These are phyloP conservation scores for Siniperca knerii DNA, from an alignment of 2,113 vertebrate genomes.

Conservation along the genomic window DNA sequence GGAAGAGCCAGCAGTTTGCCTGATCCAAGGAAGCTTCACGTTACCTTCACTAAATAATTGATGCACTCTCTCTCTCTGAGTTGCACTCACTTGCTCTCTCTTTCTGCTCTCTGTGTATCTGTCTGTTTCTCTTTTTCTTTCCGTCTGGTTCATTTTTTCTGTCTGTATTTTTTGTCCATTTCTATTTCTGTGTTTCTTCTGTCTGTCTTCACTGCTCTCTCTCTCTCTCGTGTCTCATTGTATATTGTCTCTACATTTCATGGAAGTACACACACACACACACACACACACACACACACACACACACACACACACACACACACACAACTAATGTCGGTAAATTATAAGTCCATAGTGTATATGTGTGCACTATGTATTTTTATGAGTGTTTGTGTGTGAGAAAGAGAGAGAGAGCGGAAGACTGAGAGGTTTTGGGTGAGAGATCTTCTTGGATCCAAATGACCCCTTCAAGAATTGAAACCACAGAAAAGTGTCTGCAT, in stretches of 20 bases:
- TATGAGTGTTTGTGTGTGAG: background rate
- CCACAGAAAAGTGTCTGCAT: conserved; percentile 45
- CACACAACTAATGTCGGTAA: background rate
- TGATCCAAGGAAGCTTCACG: conserved; percentile 99
- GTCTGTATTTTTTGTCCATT: conserved; percentile 32
- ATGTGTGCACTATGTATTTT: background rate
- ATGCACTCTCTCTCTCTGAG: conserved; percentile 85
- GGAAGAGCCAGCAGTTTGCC: conserved; percentile 95
- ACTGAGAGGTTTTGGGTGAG: conserved; percentile 35
- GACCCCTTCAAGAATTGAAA: conserved; percentile 56
- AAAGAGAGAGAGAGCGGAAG: background rate
- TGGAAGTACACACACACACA: background rate
- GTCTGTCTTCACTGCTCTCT: background rate
- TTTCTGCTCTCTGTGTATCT: conserved; percentile 66
- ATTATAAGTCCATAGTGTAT: background rate
- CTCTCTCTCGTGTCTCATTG: background rate
- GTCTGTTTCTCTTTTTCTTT: conserved; percentile 64
- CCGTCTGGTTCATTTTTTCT: conserved; percentile 54
- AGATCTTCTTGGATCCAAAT: conserved; percentile 31
- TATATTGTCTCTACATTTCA: background rate
- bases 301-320: background rate
- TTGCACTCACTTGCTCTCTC: conserved; percentile 65
- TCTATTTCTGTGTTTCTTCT: conserved; percentile 24
- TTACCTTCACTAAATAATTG: conserved; percentile 99
- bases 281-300: no score